Evolutionary conservation across 2,888 invertebrate species (phyloP), one percentile per base, ranked within the genome.

Genomic region (Aethes cnicana): DNA sequence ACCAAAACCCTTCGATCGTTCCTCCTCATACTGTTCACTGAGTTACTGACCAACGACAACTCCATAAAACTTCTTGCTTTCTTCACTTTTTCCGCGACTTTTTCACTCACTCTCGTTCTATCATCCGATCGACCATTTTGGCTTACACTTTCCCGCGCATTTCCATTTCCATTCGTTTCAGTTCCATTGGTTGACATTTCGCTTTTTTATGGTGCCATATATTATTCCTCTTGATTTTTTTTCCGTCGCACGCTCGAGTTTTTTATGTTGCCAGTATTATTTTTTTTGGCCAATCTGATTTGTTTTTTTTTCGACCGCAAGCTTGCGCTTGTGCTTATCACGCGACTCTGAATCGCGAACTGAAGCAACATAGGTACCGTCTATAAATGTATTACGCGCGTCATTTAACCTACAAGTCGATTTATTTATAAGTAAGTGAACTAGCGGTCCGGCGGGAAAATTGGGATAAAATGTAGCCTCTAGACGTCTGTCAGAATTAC

Each of bases 1-100:
- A 98, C 98, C 49, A 98, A 86, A 0, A 98, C 96, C 44, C 90
- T 90, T n/a, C 92, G 89, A 62, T 93, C 93, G 52, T 70, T 74
- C 1, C 59, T 63, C 1, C 77, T 74, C 3, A 69, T 52, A 43
- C 64, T 68, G 32, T 67, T 64, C 4, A 72, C 56, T 8, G 64
- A 59, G 47, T 59, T 67, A 18, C 54, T 55, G 14, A 36, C 39
- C 25, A 48, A 30, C 0, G 68, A 62, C 48, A 74, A 54, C 44
- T 78, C 73, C 56, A 72, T 60, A 50, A 71, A 75, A 66, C 75
- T 75, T 32, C 69, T 64, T 0, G 72, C 62, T 48, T 73, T 77
- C 50, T 69, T 66, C 46, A 77, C 69, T 57, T 69, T 71, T 5
- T 68, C 71, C 14, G 63, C 64, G 14, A 74, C 59, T 64, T 68